Evolutionary conservation across 2,113 vertebrate genomes (phyloP).

Genomic region (Morone saxatilis): DNA sequence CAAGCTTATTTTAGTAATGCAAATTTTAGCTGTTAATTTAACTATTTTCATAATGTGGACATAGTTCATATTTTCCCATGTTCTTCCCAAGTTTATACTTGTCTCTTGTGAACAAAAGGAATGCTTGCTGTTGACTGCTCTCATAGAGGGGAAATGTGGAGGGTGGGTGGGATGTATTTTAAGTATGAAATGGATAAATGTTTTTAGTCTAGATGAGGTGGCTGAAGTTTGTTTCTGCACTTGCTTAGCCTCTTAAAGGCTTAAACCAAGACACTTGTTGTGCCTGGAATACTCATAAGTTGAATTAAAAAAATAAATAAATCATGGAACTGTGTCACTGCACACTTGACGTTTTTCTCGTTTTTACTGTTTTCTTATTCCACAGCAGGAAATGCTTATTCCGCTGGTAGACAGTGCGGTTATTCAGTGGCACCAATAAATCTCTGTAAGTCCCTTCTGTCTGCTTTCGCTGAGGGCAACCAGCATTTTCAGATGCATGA

Average conservation of each 20-base stretch:
- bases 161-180: not conserved
- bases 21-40: not conserved
- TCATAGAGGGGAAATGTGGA: constrained; percentile 36
- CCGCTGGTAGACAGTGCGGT: constrained; percentile 86
- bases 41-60: not conserved
- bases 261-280: not conserved
- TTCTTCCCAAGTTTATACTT: not conserved
- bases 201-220: not conserved
- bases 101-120: constrained; percentile 14
- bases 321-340: constrained; percentile 65
- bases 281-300: constrained; percentile 1
- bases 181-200: too few species aligned
- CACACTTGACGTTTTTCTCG: constrained; percentile 74
- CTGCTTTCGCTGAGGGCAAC: constrained; percentile 84
- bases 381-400: constrained; percentile 87
- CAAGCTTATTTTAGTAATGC: not conserved
- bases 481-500: constrained; percentile 85
- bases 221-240: not conserved
- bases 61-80: not conserved
- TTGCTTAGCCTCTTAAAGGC: constrained; percentile 35
- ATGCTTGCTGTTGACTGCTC: constrained; percentile 62
- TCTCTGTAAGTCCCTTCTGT: constrained; percentile 87
- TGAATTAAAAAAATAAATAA: not conserved
- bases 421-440: constrained; percentile 86
- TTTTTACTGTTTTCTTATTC: constrained; percentile 80